Evolutionary conservation across 2,888 invertebrate species (phyloP), one percentile per base, ranked within the genome.

Genomic region (Ennomos fuscantarius): DNA sequence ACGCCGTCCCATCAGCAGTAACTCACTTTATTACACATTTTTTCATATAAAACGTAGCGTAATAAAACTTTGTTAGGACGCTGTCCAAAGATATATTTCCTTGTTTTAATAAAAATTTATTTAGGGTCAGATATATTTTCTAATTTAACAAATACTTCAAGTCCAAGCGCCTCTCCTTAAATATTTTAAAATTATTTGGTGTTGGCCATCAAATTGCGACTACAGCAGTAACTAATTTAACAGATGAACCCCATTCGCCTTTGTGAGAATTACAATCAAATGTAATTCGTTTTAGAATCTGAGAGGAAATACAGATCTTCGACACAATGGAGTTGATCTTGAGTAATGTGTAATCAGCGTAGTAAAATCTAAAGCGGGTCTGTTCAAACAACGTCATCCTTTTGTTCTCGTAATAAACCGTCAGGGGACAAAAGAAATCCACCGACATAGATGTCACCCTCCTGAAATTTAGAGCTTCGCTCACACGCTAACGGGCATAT

Each of bases 381-480:
- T 78, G 78, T 76, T 85, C 83, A 79, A 82, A 85, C 79, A 81
- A 76, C 79, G 81, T 79, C 79, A 80, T 76, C 79, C 85, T 82
- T 82, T 87, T 87, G 87, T 87, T 86, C 87, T 83, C 83, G 71
- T 86, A 87, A 86, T 87, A 87, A 87, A 87, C 85, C 84, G 85
- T 83, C 84, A 82, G 78, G 73, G 73, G 70, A 87, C 87, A 87
- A 87, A 87, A 87, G 86, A 87, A 86, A 83, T 79, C 79, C 79
- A 76, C 80, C 75, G 82, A 79, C 81, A 79, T 81, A 79, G 77
- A 83, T 84, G 84, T 82, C 79, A 72, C 75, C 75, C 74, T 74
- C 73, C 73, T 77, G 70, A 84, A 83, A 85, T 86, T 85, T 82
- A 82, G 76, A 75, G 77, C 70, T 74, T 49, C 53, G 57, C 61